phyloP scores from a whole-genome alignment of 2,113 vertebrate genomes.

The Cnemophilus loriae region DNA sequence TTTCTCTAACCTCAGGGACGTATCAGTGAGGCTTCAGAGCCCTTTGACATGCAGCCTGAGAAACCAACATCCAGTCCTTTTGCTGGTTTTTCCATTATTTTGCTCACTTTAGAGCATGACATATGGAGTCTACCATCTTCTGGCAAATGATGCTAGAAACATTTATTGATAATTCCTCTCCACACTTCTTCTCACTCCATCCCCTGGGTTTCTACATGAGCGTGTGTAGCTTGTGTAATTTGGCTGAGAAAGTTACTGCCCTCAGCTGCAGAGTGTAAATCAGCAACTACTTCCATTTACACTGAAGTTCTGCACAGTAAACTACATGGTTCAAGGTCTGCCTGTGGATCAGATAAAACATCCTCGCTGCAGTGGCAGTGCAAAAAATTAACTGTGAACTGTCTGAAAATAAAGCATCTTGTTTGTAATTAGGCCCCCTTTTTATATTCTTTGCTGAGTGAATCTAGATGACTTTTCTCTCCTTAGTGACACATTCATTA shows the following conservation, averaged over 20 bases:
- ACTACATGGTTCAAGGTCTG: neutral
- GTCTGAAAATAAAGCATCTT: neutral
- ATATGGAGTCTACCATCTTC: neutral
- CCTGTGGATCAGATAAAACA: neutral
- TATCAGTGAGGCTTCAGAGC: neutral
- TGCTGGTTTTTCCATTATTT: neutral
- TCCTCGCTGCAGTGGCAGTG: rapidly evolving
- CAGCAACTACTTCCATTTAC: neutral
- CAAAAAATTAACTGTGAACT: neutral
- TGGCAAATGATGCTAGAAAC: neutral
- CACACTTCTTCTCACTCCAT: neutral
- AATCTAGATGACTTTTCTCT: neutral
- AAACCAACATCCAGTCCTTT: neutral
- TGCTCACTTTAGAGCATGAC: neutral
- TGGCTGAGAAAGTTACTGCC: neutral
- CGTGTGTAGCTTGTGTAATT: neutral
- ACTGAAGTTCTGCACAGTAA: neutral
- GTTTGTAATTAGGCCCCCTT: neutral
- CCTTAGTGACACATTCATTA: neutral
- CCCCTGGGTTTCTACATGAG: neutral
- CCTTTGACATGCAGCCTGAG: neutral
- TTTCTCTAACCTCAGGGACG: neutral
- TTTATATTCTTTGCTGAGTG: neutral
- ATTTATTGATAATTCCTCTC: neutral
- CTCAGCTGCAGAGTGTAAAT: neutral